Evolutionary conservation across 2,888 invertebrate species (phyloP).

Genomic region (Cremastobaeus sp.): DNA sequence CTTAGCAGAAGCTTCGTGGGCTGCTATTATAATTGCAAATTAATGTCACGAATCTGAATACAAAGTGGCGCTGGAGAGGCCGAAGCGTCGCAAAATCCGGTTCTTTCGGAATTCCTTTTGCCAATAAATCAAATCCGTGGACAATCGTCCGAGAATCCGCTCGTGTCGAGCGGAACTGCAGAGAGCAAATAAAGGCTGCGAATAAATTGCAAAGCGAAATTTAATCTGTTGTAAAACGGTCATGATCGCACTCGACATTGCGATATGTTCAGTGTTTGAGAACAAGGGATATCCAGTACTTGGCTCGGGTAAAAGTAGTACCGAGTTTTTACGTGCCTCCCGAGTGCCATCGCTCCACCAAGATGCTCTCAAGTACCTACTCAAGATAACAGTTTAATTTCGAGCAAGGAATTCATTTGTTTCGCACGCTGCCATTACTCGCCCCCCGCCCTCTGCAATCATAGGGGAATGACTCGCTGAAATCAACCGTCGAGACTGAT

Average conservation of each 20-base stretch:
- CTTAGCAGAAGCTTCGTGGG: constrained; percentile 16
- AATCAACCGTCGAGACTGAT: constrained; percentile 26
- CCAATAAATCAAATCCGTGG: no score
- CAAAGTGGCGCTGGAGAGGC: neutral
- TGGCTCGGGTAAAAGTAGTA: constrained; percentile 49
- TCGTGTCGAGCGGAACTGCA: no score
- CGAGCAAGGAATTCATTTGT: constrained; percentile 57
- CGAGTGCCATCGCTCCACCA: constrained; percentile 51
- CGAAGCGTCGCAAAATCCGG: constrained; percentile 11
- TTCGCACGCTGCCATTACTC: constrained; percentile 45
- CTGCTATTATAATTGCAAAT: constrained; percentile 47
- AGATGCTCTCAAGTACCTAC: constrained; percentile 55
- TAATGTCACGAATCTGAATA: constrained; percentile 36
- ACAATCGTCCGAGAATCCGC: no score
- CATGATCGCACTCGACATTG: constrained; percentile 32
- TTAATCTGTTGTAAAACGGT: constrained; percentile 40
- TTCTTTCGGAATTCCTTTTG: neutral
- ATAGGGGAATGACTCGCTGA: constrained; percentile 8
- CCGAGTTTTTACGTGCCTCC: constrained; percentile 52
- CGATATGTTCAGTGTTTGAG: constrained; percentile 37
- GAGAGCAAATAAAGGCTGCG: no score
- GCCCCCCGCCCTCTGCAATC: no score
- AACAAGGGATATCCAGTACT: constrained; percentile 58
- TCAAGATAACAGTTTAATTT: constrained; percentile 62
- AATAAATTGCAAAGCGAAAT: constrained; percentile 24